Evolutionary conservation across 2,888 invertebrate species (phyloP).

Genomic region (Baccha elongata): DNA sequence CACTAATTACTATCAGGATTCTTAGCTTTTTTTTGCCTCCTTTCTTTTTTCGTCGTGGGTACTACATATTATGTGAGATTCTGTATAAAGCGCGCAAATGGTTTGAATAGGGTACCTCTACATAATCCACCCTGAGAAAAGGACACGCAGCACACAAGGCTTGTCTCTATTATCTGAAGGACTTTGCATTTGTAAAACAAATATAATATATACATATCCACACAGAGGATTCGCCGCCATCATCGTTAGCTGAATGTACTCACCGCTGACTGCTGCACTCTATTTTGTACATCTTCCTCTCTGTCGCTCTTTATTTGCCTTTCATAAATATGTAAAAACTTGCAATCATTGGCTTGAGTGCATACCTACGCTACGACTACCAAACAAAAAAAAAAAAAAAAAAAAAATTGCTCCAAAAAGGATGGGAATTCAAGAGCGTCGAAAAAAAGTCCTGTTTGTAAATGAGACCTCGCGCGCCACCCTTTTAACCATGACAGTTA

Average conservation of each 20-base stretch:
- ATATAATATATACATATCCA: constrained; percentile 32
- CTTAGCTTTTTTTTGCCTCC: constrained; percentile 28
- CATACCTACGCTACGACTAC: background rate
- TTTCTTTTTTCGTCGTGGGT: background rate
- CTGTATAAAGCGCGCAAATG: constrained; percentile 16
- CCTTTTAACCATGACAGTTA: constrained; percentile 58
- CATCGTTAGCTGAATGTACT: constrained; percentile 53
- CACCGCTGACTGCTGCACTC: background rate
- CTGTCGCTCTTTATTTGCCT: constrained; percentile 46
- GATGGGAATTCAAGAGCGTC: constrained; percentile 50
- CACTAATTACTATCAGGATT: constrained; percentile 71
- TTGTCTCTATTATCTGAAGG: constrained; percentile 41
- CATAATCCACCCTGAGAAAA: constrained; percentile 44
- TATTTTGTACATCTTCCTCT: background rate
- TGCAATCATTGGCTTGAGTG: constrained; percentile 72
- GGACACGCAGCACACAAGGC: constrained; percentile 50
- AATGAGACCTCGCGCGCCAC: constrained; percentile 52
- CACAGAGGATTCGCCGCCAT: constrained; percentile 9
- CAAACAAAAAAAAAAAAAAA: background rate
- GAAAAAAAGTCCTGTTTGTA: constrained; percentile 27
- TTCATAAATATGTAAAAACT: constrained; percentile 72
- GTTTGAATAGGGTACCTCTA: constrained; percentile 6
- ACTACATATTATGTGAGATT: constrained; percentile 4
- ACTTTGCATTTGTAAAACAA: constrained; percentile 57
- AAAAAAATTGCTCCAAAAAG: constrained; percentile 33